phyloP scores from a whole-genome alignment of 1,140 invertebrate genomes.

The Drosophila orena region DNA sequence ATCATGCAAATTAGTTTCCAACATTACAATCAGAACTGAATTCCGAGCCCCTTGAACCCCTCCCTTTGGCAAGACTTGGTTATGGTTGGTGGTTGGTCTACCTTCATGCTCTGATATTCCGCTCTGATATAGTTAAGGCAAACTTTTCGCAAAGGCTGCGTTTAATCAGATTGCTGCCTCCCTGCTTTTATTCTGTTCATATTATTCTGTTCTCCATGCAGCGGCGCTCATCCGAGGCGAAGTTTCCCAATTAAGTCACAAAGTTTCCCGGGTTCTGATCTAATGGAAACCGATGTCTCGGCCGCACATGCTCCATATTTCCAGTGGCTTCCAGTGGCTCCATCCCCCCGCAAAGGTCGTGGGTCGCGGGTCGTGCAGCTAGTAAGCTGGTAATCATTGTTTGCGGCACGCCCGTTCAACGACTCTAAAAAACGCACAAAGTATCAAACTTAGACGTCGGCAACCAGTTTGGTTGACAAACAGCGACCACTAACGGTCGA shows the following conservation, averaged over 20 bases:
- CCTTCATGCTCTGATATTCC: slow-evolving; percentile 76
- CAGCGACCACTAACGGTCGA: slow-evolving; percentile 62
- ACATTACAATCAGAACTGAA: slow-evolving; percentile 51
- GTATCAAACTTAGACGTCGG: slow-evolving; percentile 57
- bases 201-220: slow-evolving; percentile 9
- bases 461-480: slow-evolving; percentile 69
- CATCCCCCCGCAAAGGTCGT: not conserved
- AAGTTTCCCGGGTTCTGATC: slow-evolving; percentile 65
- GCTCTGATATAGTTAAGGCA: slow-evolving; percentile 52
- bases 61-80: slow-evolving; percentile 19
- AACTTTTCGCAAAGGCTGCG: slow-evolving; percentile 38
- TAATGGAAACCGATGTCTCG: slow-evolving; percentile 67
- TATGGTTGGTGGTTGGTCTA: slow-evolving; percentile 58
- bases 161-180: slow-evolving; percentile 67
- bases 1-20: slow-evolving; percentile 69
- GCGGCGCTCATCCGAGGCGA: slow-evolving; percentile 38
- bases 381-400: slow-evolving; percentile 69
- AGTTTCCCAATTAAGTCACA: slow-evolving; percentile 77
- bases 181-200: slow-evolving; percentile 25
- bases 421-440: slow-evolving; percentile 30
- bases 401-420: slow-evolving; percentile 64
- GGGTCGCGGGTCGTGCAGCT: slow-evolving; percentile 23
- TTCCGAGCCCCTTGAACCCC: slow-evolving; percentile 11
- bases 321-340: slow-evolving; percentile 13
- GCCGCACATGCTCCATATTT: slow-evolving; percentile 22